Base-by-base conservation (phyloP, 1,140 invertebrate genomes). In the Lasioglossum baleicum region DNA sequence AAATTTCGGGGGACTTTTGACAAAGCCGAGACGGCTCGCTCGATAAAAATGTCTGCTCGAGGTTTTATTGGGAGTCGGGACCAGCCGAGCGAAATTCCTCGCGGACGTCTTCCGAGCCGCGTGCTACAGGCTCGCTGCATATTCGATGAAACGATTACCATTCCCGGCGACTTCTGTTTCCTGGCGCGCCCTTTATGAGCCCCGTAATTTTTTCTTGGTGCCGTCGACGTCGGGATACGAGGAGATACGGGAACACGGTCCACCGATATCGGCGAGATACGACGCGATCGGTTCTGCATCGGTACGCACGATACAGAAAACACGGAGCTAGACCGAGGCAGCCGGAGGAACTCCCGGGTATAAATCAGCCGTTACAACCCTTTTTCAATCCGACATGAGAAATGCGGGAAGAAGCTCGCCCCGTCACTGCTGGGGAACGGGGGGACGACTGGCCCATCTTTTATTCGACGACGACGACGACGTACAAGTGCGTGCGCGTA, bases 301-400 rank as follows among this genome's bases (percentile, higher is more conserved):
- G 79, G 44, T 84, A 81, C 79, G 51, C 67, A 70, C 72, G 78
- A 63, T 61, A 67, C 67, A 68, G 71, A 78, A 51, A 64, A 69
- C 72, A 72, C 76, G 66, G 44, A 22, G 63, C 26, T 35, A 11
- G 26, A 22, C 20, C 71, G 66, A 60, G 60, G 44, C 64, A 40
- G 71, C 65, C 44, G 74, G 56, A 79, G 83, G 63, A 85, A 74
- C 35, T 71, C 44, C 17, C 60, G 48, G 20, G 61, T 60, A 86
- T 86, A 86, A 86, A 86, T 86, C 84, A 83, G 64, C 22, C 72
- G 67, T 80, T 77, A 60, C 85, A 82, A 81, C 80, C 84, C 81
- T 86, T 86, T 86, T 85, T 80, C 80, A 60, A 78, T 79, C 73
- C 71, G 83, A 83, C 83, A 83, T 83, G 85, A 83, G 81, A 83